A percentile compares a stretch with the other conserved stretches of the same genome.
phyloP scores from a whole-genome alignment of 1,140 invertebrate species.

The Solen grandis region DNA sequence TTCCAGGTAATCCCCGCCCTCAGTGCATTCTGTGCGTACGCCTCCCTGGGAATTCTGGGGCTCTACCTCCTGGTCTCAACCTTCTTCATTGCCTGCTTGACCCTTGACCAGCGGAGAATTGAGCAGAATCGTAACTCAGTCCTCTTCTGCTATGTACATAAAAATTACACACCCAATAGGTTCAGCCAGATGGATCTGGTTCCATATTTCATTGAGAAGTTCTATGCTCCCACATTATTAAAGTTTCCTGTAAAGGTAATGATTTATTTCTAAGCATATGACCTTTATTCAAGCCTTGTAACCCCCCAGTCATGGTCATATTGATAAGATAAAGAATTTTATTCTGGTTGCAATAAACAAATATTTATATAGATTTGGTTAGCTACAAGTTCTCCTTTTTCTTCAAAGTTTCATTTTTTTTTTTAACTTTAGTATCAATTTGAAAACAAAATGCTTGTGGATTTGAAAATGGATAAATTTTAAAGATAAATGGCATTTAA shows the following conservation, averaged over 20 bases:
- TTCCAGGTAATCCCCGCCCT: constrained; percentile 90
- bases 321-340: too few species aligned
- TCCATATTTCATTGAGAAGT: constrained; percentile 81
- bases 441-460: too few species aligned
- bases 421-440: too few species aligned
- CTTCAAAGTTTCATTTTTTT: too few species aligned
- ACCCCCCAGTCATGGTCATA: too few species aligned
- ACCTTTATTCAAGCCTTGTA: too few species aligned
- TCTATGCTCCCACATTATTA: constrained; percentile 81
- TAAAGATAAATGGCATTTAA: too few species aligned
- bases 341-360: too few species aligned
- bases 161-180: constrained; percentile 80
- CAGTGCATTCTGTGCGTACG: constrained; percentile 87
- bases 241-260: constrained; percentile 81
- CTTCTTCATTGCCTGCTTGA: constrained; percentile 89
- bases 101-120: constrained; percentile 86
- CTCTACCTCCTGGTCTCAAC: constrained; percentile 89
- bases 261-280: neutral
- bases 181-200: constrained; percentile 82
- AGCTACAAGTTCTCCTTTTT: too few species aligned
- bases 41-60: constrained; percentile 79
- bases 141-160: constrained; percentile 86
- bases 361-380: too few species aligned
- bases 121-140: constrained; percentile 85
- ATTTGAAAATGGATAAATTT: too few species aligned